phyloP scores from a whole-genome alignment of 2,888 invertebrate genomes.

The Venusia cambrica region DNA sequence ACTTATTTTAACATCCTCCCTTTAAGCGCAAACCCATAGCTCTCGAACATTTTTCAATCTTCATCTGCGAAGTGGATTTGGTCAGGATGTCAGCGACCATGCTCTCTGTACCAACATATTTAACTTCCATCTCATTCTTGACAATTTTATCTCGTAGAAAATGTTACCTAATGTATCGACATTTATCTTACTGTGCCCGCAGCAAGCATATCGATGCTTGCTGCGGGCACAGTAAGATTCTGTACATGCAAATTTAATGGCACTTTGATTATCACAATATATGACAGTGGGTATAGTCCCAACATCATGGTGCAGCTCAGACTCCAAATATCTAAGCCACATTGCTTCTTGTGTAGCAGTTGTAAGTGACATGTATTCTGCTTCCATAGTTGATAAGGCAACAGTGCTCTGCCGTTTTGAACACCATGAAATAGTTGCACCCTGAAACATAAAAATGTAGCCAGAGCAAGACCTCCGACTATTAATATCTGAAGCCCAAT shows the following conservation, averaged over 20 bases:
- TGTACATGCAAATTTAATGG: slow-evolving; percentile 17
- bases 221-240: slow-evolving; percentile 17
- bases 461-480: slow-evolving; percentile 32
- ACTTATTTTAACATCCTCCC: too few species aligned
- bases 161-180: slow-evolving; percentile 26
- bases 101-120: too few species aligned
- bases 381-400: slow-evolving; percentile 16
- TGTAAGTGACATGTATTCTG: slow-evolving; percentile 32
- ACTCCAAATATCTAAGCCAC: slow-evolving; percentile 22
- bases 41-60: too few species aligned
- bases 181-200: too few species aligned
- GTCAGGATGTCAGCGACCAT: too few species aligned
- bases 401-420: slow-evolving; percentile 30
- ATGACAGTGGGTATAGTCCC: slow-evolving; percentile 8
- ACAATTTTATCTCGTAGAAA: slow-evolving; percentile 15
- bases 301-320: slow-evolving; percentile 8
- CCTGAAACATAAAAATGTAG: slow-evolving; percentile 33
- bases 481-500: slow-evolving; percentile 28
- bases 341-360: slow-evolving; percentile 28
- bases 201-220: too few species aligned
- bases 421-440: slow-evolving; percentile 33
- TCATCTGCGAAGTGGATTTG: too few species aligned
- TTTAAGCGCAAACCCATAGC: too few species aligned
- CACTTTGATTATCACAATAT: slow-evolving; percentile 15
- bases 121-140: too few species aligned